A percentile compares a stretch with the other conserved stretches of the same genome.
Evolutionary conservation across 2,888 invertebrate genomes (phyloP).

Genomic region (Coleophora flavipennella): DNA sequence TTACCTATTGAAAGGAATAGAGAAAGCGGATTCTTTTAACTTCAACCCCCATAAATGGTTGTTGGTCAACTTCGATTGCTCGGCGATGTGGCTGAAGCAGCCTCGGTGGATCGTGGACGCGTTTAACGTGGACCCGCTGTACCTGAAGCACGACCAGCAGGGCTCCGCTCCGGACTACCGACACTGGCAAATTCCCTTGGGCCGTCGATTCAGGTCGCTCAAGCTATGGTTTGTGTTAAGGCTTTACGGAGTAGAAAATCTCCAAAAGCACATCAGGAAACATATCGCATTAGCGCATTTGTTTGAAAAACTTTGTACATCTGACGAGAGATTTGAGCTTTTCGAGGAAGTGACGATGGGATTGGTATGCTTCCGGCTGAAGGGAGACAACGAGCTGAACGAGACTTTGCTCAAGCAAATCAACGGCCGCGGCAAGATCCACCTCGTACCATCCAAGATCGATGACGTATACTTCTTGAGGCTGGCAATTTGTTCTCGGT

Average conservation of each 20-base stretch:
- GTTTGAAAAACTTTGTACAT: slow-evolving; percentile 83
- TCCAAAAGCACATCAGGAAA: slow-evolving; percentile 89
- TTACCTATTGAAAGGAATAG: slow-evolving; percentile 88
- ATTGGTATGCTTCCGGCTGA: slow-evolving; percentile 95
- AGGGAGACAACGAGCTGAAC: slow-evolving; percentile 86
- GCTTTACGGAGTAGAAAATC: slow-evolving; percentile 88
- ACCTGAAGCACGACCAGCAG: slow-evolving; percentile 94
- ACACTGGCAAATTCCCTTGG: slow-evolving; percentile 98
- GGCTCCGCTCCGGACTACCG: slow-evolving; percentile 93
- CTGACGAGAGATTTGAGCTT: slow-evolving; percentile 91
- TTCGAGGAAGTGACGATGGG: slow-evolving; percentile 93
- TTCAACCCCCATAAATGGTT: slow-evolving; percentile 99
- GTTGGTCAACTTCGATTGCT: slow-evolving; percentile 99
- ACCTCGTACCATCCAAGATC: slow-evolving; percentile 93
- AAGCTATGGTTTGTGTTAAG: slow-evolving; percentile 97
- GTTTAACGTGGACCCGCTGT: slow-evolving; percentile 97
- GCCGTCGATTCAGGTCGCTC: slow-evolving; percentile 91
- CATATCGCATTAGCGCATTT: slow-evolving; percentile 90
- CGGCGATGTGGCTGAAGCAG: slow-evolving; percentile 96
- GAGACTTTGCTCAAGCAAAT: slow-evolving; percentile 86
- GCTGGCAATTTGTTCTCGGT: slow-evolving; percentile 91
- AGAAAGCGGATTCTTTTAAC: slow-evolving; percentile 96
- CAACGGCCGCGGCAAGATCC: slow-evolving; percentile 92
- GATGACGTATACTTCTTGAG: slow-evolving; percentile 88
- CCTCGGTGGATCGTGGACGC: slow-evolving; percentile 93